phyloP scores from a whole-genome alignment of 2,113 vertebrate species.

The Plotosus lineatus region DNA sequence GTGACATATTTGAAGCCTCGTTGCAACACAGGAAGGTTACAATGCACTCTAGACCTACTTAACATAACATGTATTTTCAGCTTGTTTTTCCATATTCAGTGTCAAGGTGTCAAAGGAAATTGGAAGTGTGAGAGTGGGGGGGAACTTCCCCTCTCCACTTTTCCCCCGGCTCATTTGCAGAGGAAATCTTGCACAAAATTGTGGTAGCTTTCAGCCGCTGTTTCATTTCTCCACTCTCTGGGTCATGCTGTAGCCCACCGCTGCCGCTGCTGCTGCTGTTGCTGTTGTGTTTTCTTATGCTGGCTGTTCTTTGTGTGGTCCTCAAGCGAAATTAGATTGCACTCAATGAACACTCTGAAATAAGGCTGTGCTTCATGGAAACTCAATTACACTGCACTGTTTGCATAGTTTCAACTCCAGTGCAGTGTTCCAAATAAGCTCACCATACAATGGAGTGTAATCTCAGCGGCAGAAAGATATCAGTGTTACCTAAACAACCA shows the following conservation, averaged over 20 bases:
- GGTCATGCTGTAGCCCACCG: not conserved
- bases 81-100: slow-evolving; percentile 26
- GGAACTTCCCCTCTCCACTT: slow-evolving; percentile 19
- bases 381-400: not conserved
- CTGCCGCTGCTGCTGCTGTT: no score
- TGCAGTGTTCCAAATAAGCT: not conserved
- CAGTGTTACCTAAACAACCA: not conserved
- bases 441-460: not conserved
- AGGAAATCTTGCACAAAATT: slow-evolving; percentile 38
- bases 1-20: slow-evolving; percentile 8
- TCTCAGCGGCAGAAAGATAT: slow-evolving; percentile 6
- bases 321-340: not conserved
- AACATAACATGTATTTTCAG: slow-evolving; percentile 27
- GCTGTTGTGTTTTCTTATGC: not conserved
- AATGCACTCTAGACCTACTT: not conserved
- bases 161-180: slow-evolving; percentile 32
- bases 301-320: not conserved
- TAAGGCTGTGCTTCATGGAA: not conserved
- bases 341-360: not conserved
- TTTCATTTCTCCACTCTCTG: not conserved
- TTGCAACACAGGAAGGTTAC: not conserved
- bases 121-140: slow-evolving; percentile 32
- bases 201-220: not conserved
- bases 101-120: slow-evolving; percentile 23
- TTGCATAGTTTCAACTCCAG: not conserved